Evolutionary conservation across 2,113 vertebrate species (phyloP).

Genomic region (Thinocorus orbignyianus): DNA sequence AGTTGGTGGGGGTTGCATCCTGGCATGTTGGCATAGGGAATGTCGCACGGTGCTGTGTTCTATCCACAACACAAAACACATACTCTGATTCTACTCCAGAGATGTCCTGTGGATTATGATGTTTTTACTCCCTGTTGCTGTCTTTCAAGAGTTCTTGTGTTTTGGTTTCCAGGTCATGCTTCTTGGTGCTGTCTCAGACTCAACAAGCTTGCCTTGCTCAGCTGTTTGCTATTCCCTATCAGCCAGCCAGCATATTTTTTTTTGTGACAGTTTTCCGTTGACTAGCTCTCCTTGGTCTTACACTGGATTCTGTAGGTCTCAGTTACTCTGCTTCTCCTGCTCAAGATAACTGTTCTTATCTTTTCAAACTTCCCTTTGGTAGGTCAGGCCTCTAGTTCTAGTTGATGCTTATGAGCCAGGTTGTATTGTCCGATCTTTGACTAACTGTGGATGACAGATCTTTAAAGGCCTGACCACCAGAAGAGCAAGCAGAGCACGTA

Average conservation of each 20-base stretch:
- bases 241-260: neutral
- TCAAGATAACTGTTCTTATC: neutral
- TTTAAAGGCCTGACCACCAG: neutral
- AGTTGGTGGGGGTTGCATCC: neutral
- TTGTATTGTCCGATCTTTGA: neutral
- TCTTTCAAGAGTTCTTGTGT: neutral
- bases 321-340: neutral
- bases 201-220: neutral
- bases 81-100: neutral
- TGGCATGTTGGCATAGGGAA: neutral
- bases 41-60: too few relatives aligned
- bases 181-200: neutral
- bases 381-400: neutral
- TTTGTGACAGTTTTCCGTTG: neutral
- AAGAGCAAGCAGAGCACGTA: neutral
- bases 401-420: neutral
- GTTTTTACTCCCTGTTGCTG: neutral
- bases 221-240: neutral
- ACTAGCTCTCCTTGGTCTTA: neutral
- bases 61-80: neutral
- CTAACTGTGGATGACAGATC: neutral
- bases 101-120: neutral
- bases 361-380: neutral
- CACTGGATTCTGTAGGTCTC: neutral
- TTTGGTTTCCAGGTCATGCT: neutral